Percentiles rank a stretch among this genome's conserved stretches.
Evolutionary conservation across 2,797 vertebrate species (phyloP).

Genomic region (Mastacembelus armatus): DNA sequence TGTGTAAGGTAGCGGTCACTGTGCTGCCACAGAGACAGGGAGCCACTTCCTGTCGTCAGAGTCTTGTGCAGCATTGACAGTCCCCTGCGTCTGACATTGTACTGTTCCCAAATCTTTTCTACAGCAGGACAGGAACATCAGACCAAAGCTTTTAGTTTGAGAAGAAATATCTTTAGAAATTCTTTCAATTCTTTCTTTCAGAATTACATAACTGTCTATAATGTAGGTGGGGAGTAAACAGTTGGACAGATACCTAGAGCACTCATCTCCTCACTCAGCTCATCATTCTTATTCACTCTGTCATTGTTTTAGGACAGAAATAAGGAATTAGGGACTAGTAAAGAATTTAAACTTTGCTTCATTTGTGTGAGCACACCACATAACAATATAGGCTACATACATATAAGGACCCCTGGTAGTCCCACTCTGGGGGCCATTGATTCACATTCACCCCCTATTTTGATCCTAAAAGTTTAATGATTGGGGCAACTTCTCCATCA

Average conservation of each 20-base stretch:
- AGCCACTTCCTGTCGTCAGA: conserved; percentile 50
- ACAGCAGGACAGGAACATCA: conserved; percentile 17
- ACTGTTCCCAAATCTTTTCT: conserved; percentile 8
- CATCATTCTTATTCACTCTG: not conserved
- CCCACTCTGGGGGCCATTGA: not conserved
- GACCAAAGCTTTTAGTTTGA: conserved; percentile 30
- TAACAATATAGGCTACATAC: too few relatives aligned
- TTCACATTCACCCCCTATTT: conserved; percentile 33
- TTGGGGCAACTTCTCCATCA: conserved; percentile 45
- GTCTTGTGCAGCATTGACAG: conserved; percentile 43
- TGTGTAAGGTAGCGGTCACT: conserved; percentile 39
- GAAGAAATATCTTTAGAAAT: conserved; percentile 44
- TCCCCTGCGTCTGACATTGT: conserved; percentile 27
- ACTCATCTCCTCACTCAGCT: too few relatives aligned
- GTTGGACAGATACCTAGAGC: conserved; percentile 24
- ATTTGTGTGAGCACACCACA: conserved; percentile 14
- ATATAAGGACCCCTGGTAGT: not conserved
- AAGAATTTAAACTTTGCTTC: conserved; percentile 12
- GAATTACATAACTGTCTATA: conserved; percentile 73
- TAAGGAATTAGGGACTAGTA: not conserved
- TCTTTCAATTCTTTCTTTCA: conserved; percentile 33
- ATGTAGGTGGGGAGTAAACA: conserved; percentile 53
- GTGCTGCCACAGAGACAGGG: conserved; percentile 65
- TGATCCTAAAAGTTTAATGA: conserved; percentile 59
- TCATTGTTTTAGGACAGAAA: conserved; percentile 4